Percentiles rank a stretch among this genome's conserved stretches.
Evolutionary conservation across 2,797 vertebrate genomes (phyloP).

Genomic region (Protosalanx chinensis): DNA sequence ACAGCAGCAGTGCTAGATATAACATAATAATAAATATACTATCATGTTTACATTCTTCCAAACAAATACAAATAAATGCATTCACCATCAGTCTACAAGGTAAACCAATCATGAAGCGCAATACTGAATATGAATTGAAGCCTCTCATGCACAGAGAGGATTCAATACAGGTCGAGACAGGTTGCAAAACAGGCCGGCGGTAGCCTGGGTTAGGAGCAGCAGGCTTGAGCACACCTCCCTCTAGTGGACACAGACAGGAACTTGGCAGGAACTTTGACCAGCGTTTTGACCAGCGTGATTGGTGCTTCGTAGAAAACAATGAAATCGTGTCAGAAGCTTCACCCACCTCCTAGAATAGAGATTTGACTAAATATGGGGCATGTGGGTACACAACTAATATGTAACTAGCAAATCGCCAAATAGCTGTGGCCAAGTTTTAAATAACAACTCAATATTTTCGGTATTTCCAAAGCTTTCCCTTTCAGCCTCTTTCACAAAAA

Average conservation of each 20-base stretch:
- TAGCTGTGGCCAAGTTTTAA: slow-evolving; percentile 31
- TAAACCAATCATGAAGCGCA: slow-evolving; percentile 47
- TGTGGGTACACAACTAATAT: slow-evolving; percentile 35
- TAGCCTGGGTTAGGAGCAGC: slow-evolving; percentile 26
- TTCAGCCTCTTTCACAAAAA: slow-evolving; percentile 26
- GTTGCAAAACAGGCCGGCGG: slow-evolving; percentile 67
- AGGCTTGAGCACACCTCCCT: no score
- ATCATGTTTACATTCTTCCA: slow-evolving; percentile 60
- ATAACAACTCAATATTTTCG: slow-evolving; percentile 30
- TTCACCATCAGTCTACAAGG: slow-evolving; percentile 43
- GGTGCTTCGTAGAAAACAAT: slow-evolving; percentile 32
- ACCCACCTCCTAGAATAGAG: slow-evolving; percentile 6
- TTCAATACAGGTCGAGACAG: slow-evolving; percentile 71
- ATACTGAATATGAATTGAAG: slow-evolving; percentile 66
- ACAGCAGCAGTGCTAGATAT: slow-evolving; percentile 61
- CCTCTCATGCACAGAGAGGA: slow-evolving; percentile 77
- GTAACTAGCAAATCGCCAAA: slow-evolving; percentile 41
- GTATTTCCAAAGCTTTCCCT: neutral
- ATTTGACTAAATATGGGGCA: neutral
- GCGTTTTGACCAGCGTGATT: slow-evolving; percentile 1
- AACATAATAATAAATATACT: slow-evolving; percentile 68
- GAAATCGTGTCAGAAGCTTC: slow-evolving; percentile 17
- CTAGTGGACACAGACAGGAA: slow-evolving; percentile 31
- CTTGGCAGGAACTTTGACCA: slow-evolving; percentile 1
- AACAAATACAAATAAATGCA: slow-evolving; percentile 66